Evolutionary conservation across 2,888 invertebrate genomes (phyloP).

Genomic region (Orthosia cruda): DNA sequence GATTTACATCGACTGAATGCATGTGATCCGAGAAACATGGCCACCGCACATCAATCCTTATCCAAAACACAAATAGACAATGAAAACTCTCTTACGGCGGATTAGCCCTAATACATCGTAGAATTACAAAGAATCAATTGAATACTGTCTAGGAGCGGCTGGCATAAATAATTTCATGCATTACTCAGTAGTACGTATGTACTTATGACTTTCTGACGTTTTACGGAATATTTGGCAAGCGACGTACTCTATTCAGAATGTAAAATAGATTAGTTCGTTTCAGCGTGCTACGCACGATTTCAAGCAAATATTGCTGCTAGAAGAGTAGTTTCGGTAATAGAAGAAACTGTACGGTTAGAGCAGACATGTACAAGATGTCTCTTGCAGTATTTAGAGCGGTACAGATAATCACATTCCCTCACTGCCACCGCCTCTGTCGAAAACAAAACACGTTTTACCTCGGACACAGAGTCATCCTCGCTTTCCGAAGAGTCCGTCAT

Average conservation of each 20-base stretch:
- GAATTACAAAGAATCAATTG: constrained; percentile 87
- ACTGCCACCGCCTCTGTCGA: constrained; percentile 91
- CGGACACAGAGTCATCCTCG: constrained; percentile 99
- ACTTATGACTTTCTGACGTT: constrained; percentile 92
- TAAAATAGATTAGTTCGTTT: constrained; percentile 83
- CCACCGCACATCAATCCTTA: constrained; percentile 86
- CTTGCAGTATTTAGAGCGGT: constrained; percentile 93
- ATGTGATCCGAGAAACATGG: constrained; percentile 91
- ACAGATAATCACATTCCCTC: constrained; percentile 91
- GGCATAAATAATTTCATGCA: constrained; percentile 90
- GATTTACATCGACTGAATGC: constrained; percentile 85
- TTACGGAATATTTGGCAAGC: constrained; percentile 92
- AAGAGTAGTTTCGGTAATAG: constrained; percentile 79
- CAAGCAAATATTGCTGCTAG: constrained; percentile 75
- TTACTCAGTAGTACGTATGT: constrained; percentile 90
- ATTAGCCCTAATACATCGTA: constrained; percentile 77
- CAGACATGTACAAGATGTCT: constrained; percentile 93
- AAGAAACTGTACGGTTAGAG: constrained; percentile 85
- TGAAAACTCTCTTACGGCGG: constrained; percentile 82
- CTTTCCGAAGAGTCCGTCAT: constrained; percentile 99
- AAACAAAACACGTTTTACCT: constrained; percentile 95
- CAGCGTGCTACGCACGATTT: constrained; percentile 83
- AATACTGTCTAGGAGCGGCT: constrained; percentile 86
- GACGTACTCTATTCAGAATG: constrained; percentile 88
- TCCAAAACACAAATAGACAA: constrained; percentile 89